These are phyloP conservation scores for Macrophya annulata DNA, from an alignment of 2,888 invertebrate species.

Conservation along the genomic window DNA sequence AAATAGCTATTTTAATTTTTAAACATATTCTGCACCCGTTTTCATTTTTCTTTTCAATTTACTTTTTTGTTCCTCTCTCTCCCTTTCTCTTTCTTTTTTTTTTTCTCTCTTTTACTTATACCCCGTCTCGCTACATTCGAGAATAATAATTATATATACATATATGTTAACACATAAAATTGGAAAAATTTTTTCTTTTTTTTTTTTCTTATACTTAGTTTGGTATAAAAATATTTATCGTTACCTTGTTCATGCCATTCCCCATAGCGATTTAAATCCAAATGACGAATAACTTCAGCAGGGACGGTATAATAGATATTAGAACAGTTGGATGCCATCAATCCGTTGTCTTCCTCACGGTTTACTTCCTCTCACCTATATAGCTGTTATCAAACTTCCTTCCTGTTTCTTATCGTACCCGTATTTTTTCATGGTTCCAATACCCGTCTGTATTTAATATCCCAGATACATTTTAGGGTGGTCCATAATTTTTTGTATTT, in stretches of 20 bases:
- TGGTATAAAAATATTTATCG: not conserved
- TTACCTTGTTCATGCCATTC: slow-evolving; percentile 95
- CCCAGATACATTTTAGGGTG: no score
- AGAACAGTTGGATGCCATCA: slow-evolving; percentile 27
- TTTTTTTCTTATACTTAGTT: not conserved
- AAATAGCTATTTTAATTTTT: slow-evolving; percentile 1
- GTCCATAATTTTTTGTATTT: no score
- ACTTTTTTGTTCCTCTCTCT: not conserved
- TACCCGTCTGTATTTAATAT: not conserved
- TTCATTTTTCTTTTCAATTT: not conserved
- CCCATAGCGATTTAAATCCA: slow-evolving; percentile 84
- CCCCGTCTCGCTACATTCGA: no score
- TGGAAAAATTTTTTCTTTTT: no score
- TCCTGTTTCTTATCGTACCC: not conserved
- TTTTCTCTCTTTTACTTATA: no score
- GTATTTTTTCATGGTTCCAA: not conserved
- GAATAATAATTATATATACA: no score
- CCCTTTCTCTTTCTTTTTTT: not conserved
- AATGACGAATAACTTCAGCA: slow-evolving; percentile 8
- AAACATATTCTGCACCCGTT: not conserved
- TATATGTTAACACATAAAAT: no score
- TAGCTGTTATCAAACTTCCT: slow-evolving; percentile 40
- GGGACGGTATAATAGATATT: not conserved
- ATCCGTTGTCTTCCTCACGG: slow-evolving; percentile 38
- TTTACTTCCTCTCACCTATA: not conserved